Conservation (phyloP, 2,113 vertebrate genomes). For the Amphiprion percula region DNA sequence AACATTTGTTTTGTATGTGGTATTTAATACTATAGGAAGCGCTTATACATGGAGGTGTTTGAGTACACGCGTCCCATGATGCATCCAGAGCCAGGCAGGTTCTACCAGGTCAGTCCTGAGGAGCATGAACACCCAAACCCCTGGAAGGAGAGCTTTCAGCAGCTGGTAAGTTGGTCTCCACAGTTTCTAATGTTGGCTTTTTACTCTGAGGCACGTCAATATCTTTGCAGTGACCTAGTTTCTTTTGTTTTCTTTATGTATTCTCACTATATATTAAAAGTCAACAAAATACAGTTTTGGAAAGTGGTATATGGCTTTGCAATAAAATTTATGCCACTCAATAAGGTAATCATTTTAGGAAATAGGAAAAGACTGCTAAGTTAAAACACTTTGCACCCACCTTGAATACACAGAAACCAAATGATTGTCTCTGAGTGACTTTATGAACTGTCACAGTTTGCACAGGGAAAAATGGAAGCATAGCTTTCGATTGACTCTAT, state of each 20-base stretch:
- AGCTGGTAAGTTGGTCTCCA: slow-evolving; percentile 87
- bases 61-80: slow-evolving; percentile 99
- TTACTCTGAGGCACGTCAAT: not conserved
- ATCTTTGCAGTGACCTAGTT: not conserved
- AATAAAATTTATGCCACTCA: too few relatives aligned
- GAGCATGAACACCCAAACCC: slow-evolving; percentile 99
- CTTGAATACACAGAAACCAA: too few relatives aligned
- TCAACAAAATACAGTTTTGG: too few relatives aligned
- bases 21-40: slow-evolving; percentile 88
- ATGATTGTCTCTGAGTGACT: too few relatives aligned
- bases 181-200: not conserved
- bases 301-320: too few relatives aligned
- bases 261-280: not conserved
- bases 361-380: too few relatives aligned
- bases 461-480: too few relatives aligned
- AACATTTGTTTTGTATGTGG: slow-evolving; percentile 1
- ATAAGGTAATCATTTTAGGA: too few relatives aligned
- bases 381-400: too few relatives aligned
- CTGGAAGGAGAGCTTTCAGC: slow-evolving; percentile 99
- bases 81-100: slow-evolving; percentile 98
- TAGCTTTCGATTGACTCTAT: too few relatives aligned
- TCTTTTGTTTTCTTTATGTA: not conserved
- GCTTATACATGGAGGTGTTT: slow-evolving; percentile 99
- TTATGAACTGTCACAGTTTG: too few relatives aligned
- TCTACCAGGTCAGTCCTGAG: slow-evolving; percentile 98